A percentile compares a stretch with the other conserved stretches of the same genome.
These are phyloP conservation scores for Pissodes strobi DNA, from an alignment of 1,140 invertebrate genomes.

Conservation along the genomic window DNA sequence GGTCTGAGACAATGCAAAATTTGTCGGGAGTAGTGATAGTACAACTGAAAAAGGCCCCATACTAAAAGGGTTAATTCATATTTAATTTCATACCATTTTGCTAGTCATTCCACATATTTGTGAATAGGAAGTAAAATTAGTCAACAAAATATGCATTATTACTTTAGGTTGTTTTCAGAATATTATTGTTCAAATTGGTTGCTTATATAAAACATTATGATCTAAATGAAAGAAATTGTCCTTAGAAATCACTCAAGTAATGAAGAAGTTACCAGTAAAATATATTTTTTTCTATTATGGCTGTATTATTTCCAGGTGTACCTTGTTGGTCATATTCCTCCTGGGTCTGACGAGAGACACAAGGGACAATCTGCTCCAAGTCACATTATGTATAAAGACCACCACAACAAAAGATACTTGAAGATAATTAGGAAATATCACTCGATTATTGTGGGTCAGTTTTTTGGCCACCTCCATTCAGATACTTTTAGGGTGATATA, in stretches of 20 bases:
- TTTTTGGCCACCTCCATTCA: conserved; percentile 90
- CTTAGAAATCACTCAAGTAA: no score
- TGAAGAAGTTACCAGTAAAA: background rate
- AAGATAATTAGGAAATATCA: conserved; percentile 73
- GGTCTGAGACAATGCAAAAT: background rate
- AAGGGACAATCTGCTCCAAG: conserved; percentile 62
- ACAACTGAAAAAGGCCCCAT: background rate
- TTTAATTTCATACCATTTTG: no score
- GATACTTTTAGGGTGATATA: conserved; percentile 88
- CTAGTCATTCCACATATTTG: no score
- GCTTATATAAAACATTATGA: no score
- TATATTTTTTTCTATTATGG: no score
- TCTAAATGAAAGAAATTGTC: no score
- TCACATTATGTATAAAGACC: conserved; percentile 65
- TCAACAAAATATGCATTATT: no score
- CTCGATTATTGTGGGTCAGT: conserved; percentile 84
- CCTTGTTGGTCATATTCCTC: conserved; percentile 86
- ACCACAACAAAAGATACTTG: conserved; percentile 73
- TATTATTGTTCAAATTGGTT: no score
- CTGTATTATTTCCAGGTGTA: conserved; percentile 78
- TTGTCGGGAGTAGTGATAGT: background rate
- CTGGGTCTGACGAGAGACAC: conserved; percentile 81
- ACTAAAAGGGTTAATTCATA: background rate
- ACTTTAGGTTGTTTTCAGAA: no score
- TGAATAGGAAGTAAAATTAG: no score